phyloP scores from a whole-genome alignment of 2,113 vertebrate genomes.

The Leptobrachium leishanense region DNA sequence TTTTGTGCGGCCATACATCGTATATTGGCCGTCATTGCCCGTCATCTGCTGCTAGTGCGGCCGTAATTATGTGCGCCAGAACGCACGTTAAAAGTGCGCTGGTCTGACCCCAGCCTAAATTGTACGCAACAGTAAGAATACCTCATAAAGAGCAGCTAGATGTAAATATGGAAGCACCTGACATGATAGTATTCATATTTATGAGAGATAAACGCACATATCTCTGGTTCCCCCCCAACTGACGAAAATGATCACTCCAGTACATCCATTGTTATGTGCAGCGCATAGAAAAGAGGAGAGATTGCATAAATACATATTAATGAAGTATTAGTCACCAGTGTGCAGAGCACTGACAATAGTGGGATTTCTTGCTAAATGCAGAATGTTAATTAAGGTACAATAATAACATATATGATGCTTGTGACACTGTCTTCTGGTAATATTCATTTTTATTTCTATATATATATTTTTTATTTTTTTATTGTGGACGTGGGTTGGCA shows the following conservation, averaged over 20 bases:
- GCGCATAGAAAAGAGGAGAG: constrained; percentile 29
- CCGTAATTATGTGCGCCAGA: too few species aligned
- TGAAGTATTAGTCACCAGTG: constrained; percentile 23
- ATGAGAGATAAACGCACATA: constrained; percentile 23
- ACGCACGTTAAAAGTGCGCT: too few species aligned
- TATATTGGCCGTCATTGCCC: too few species aligned
- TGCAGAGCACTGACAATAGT: not conserved
- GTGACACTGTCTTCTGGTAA: too few species aligned
- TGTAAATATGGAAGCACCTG: constrained; percentile 5
- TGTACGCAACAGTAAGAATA: not conserved
- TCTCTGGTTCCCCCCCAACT: constrained; percentile 16
- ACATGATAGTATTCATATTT: constrained; percentile 25
- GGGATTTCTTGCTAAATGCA: not conserved
- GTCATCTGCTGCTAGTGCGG: too few species aligned
- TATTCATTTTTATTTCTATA: too few species aligned
- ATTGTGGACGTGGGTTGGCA: too few species aligned
- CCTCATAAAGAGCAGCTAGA: constrained; percentile 11
- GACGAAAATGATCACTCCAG: constrained; percentile 32
- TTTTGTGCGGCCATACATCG: too few species aligned
- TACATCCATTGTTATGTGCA: constrained; percentile 46
- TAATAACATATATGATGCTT: too few species aligned
- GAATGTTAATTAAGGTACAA: not conserved
- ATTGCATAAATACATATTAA: constrained; percentile 31
- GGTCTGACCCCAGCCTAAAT: too few species aligned
- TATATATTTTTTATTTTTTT: too few species aligned